These are phyloP conservation scores for Dendrophyllia cribrosa DNA, from an alignment of 64 coral and sea anemone species.

Conservation along the genomic window DNA sequence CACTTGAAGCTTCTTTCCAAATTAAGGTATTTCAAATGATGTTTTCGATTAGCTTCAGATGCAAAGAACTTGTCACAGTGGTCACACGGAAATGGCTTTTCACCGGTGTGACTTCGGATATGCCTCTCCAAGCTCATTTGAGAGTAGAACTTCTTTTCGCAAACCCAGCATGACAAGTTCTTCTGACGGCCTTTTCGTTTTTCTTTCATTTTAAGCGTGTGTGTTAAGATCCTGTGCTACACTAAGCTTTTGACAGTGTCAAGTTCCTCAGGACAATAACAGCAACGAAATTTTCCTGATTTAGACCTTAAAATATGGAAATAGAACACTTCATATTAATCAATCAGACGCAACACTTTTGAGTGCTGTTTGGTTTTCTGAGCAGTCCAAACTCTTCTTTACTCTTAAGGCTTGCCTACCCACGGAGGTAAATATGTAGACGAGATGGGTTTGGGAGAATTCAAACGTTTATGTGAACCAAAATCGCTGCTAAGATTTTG, in stretches of 20 bases:
- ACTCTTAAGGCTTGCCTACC: too few relatives aligned
- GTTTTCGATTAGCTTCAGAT: not conserved
- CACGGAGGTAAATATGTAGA: too few relatives aligned
- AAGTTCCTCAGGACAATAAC: not conserved
- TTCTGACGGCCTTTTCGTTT: not conserved
- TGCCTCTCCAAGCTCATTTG: not conserved
- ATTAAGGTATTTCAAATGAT: not conserved
- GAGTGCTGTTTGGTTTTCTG: too few relatives aligned
- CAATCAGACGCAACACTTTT: too few relatives aligned
- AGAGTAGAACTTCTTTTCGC: not conserved
- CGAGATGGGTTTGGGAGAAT: too few relatives aligned
- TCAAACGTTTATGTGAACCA: too few relatives aligned
- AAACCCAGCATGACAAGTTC: not conserved
- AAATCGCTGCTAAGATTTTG: too few relatives aligned
- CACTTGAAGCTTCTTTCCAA: constrained; percentile 15
- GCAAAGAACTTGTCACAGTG: constrained; percentile 37
- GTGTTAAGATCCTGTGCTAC: not conserved
- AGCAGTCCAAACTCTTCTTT: too few relatives aligned
- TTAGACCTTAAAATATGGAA: not conserved
- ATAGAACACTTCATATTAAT: not conserved
- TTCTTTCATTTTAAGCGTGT: not conserved
- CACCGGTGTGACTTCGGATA: not conserved
- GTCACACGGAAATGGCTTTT: not conserved
- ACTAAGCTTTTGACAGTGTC: not conserved
- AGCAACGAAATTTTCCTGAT: not conserved